phyloP scores from a whole-genome alignment of 30 jellyfish, hydroid and myxozoan genomes.

The Aurelia aurita region DNA sequence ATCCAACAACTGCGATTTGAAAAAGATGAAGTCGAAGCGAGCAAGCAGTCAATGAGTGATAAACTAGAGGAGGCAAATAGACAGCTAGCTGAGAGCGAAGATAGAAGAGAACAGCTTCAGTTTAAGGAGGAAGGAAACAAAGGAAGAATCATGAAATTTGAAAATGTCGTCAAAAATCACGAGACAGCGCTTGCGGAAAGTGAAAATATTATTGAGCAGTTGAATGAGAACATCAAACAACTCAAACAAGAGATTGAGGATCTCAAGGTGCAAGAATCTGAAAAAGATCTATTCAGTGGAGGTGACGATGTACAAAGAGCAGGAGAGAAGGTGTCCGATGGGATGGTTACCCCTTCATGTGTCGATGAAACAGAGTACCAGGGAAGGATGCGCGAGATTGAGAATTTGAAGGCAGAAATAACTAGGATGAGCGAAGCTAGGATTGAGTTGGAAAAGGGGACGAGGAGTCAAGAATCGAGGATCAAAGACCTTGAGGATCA shows the following conservation, averaged over 20 bases:
- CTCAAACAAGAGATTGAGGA: slow-evolving; percentile 8
- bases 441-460: slow-evolving; percentile 9
- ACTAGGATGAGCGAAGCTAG: background rate
- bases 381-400: background rate
- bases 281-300: background rate
- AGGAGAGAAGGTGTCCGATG: too few species aligned
- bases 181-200: slow-evolving; percentile 74
- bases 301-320: background rate
- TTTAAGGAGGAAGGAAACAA: slow-evolving; percentile 70
- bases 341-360: too few species aligned
- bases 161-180: slow-evolving; percentile 52
- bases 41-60: background rate
- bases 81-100: slow-evolving; percentile 66
- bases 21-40: slow-evolving; percentile 29
- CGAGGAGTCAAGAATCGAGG: too few species aligned
- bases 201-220: slow-evolving; percentile 72
- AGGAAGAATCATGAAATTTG: slow-evolving; percentile 45
- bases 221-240: slow-evolving; percentile 39
- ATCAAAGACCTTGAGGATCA: background rate
- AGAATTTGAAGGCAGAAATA: background rate
- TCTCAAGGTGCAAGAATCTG: slow-evolving; percentile 11
- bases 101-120: slow-evolving; percentile 62
- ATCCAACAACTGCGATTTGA: slow-evolving; percentile 49
- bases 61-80: slow-evolving; percentile 33
- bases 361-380: too few species aligned